Evolutionary conservation across 64 coral and sea anemone species (phyloP).

Genomic region (Stichodactyla helianthus): DNA sequence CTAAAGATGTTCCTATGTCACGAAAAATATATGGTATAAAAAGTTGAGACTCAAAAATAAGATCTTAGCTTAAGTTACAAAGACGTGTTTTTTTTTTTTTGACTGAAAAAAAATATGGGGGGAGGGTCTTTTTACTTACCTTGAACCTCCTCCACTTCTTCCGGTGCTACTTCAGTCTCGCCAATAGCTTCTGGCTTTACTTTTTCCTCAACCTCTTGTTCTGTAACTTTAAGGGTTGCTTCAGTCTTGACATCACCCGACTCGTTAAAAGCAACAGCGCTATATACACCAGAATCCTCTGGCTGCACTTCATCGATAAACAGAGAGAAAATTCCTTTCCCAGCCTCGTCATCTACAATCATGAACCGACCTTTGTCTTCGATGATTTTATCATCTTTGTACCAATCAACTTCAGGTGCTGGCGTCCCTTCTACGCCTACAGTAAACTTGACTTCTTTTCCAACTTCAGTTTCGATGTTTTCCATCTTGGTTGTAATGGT

Average conservation of each 20-base stretch:
- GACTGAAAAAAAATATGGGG: too few relatives aligned
- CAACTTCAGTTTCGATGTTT: conserved; percentile 37
- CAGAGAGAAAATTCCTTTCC: conserved; percentile 41
- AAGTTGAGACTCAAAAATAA: too few relatives aligned
- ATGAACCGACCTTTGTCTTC: conserved; percentile 79
- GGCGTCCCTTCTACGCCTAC: conserved; percentile 54
- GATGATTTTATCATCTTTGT: conserved; percentile 48
- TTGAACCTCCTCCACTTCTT: conserved; percentile 18
- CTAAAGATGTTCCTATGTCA: too few relatives aligned
- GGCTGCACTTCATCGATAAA: conserved; percentile 64
- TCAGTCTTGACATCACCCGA: conserved; percentile 43
- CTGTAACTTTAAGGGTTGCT: conserved; percentile 39
- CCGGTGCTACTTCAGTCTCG: conserved; percentile 34
- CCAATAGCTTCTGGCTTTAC: conserved; percentile 20
- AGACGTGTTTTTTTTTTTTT: too few relatives aligned
- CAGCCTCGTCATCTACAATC: conserved; percentile 63
- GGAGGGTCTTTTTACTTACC: background rate
- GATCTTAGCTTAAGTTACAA: too few relatives aligned
- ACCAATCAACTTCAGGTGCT: conserved; percentile 64
- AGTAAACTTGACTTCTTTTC: conserved; percentile 56
- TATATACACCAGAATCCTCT: conserved; percentile 54
- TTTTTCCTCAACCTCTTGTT: conserved; percentile 9
- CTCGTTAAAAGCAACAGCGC: conserved; percentile 62
- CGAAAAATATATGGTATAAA: too few relatives aligned
- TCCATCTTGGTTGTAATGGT: conserved; percentile 38